Evolutionary conservation across 1,140 invertebrate genomes (phyloP).

Genomic region (Zaprionus gabonicus): DNA sequence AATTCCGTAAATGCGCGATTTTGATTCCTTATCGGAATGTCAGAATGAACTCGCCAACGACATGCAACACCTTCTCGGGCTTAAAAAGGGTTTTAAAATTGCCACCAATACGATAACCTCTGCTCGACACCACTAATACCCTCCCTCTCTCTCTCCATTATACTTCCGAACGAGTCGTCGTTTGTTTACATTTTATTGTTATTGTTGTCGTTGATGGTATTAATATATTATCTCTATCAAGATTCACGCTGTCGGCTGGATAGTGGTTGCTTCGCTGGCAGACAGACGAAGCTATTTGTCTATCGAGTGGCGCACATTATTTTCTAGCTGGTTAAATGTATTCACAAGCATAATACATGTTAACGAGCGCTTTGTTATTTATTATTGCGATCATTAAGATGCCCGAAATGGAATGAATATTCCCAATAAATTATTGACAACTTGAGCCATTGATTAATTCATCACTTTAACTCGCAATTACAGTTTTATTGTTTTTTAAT

Average conservation of each 20-base stretch:
- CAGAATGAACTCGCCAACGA: slow-evolving; percentile 54
- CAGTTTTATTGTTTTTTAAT: background rate
- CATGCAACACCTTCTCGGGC: slow-evolving; percentile 65
- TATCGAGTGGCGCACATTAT: slow-evolving; percentile 67
- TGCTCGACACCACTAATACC: background rate
- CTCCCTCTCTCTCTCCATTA: background rate
- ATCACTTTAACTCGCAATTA: background rate
- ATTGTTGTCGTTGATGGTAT: slow-evolving; percentile 82
- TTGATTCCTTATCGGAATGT: slow-evolving; percentile 68
- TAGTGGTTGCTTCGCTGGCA: slow-evolving; percentile 54
- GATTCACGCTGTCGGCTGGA: slow-evolving; percentile 55
- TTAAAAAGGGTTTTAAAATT: slow-evolving; percentile 42
- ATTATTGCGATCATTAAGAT: slow-evolving; percentile 48
- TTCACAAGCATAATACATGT: slow-evolving; percentile 65
- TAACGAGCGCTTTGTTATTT: slow-evolving; percentile 70
- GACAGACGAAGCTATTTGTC: slow-evolving; percentile 60
- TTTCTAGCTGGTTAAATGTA: slow-evolving; percentile 82
- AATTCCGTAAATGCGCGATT: slow-evolving; percentile 66
- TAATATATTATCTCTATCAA: slow-evolving; percentile 83
- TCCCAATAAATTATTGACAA: slow-evolving; percentile 38
- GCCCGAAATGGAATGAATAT: slow-evolving; percentile 17
- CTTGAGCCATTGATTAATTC: background rate
- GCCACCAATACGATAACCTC: slow-evolving; percentile 24
- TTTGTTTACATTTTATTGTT: slow-evolving; percentile 83
- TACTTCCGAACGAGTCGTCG: slow-evolving; percentile 52